Conservation (phyloP, 2,113 vertebrate species). For the Takifugu flavidus region DNA sequence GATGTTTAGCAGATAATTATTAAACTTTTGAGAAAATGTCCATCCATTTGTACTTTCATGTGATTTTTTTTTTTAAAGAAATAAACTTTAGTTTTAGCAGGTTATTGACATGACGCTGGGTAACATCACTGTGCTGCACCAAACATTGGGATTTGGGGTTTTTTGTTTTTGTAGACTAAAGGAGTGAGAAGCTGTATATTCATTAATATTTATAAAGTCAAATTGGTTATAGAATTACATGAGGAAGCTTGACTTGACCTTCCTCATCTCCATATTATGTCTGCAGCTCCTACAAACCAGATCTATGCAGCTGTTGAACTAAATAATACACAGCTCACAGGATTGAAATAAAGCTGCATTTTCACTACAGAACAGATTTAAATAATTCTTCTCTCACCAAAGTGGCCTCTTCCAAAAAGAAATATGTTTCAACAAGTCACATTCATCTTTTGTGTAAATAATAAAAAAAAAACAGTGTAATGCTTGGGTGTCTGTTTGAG, state of each 20-base stretch:
- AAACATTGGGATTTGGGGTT: neutral
- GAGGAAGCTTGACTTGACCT: neutral
- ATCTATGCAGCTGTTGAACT: slow-evolving; percentile 67
- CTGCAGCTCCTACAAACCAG: slow-evolving; percentile 7
- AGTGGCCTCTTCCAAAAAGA: slow-evolving; percentile 81
- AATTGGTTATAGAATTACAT: neutral
- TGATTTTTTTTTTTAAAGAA: neutral
- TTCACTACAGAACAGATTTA: slow-evolving; percentile 59
- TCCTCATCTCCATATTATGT: neutral
- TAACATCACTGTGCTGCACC: neutral
- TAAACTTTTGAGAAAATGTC: neutral
- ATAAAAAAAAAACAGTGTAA: neutral
- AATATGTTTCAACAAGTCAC: slow-evolving; percentile 43
- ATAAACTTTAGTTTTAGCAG: too few species aligned
- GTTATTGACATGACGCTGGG: too few species aligned
- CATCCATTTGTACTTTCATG: neutral
- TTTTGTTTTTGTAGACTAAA: too few species aligned
- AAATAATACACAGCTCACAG: slow-evolving; percentile 36
- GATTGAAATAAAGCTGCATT: slow-evolving; percentile 58
- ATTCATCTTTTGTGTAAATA: slow-evolving; percentile 46
- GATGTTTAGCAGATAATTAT: neutral
- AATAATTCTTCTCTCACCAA: slow-evolving; percentile 77
- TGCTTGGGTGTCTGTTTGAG: slow-evolving; percentile 21
- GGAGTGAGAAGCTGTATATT: too few species aligned
- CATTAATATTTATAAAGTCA: neutral